Base-by-base conservation (phyloP, 1,140 invertebrate genomes). In the Drosophila bifasciata region DNA sequence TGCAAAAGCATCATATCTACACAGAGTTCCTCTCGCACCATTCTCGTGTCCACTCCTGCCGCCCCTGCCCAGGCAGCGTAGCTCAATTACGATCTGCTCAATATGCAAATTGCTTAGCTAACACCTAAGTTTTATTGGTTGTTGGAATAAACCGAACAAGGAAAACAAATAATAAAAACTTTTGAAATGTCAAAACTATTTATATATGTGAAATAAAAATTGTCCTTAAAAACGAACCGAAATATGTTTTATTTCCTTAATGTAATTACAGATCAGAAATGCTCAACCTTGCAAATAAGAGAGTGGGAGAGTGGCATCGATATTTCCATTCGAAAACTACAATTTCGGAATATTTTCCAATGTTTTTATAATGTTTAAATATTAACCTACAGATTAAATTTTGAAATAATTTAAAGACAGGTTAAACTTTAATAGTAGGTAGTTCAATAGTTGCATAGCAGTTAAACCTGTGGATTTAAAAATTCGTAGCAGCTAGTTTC, bases 151-250 rank as follows among this genome's bases (percentile, higher is more conserved):
- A 48, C 43, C 52, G 9, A 60, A 40, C 25, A 53, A 41, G 43
- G 5, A 45, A 67, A 59, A 69, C n/a, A 32, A 28, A 78, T 59
- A 61, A 69, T 39, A 13, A 48, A 48, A 64, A 85, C 62, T 52
- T 58, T 76, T 63, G 41, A 77, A 76, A 67, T 77, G 76, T 74
- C 60, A 52, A 80, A 74, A 77, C 67, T 86, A 86, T 85, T 85
- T 85, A 85, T 85, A 79, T 77, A 85, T 85, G 83, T 85, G 83
- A 88, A 85, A 85, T 77, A 85, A 86, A 86, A 56, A 55, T 48
- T 70, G 73, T 85, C 63, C 60, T 48, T 57, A 44, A 76, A 76
- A 63, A 56, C 16, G 17, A 39, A 56, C 11, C 8, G 39, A 13
- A 16, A 43, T 28, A 28, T 15, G 15, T 50, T 50, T 50, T 52